phyloP scores from a whole-genome alignment of 2,113 vertebrate species.

The Eurypyga helias region DNA sequence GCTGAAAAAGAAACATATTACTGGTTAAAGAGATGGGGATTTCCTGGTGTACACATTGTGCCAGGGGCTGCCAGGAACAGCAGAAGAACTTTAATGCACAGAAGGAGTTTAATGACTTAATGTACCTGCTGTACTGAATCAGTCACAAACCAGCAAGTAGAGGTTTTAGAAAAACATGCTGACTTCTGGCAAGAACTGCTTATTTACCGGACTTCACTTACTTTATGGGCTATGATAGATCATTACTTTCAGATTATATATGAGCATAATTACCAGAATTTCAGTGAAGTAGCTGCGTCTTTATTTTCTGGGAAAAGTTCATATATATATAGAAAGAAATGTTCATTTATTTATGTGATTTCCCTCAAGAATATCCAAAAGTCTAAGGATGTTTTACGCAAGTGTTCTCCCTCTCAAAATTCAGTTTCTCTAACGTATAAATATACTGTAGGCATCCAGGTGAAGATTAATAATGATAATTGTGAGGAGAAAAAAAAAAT shows the following conservation, averaged over 20 bases:
- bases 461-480: background rate
- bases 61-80: background rate
- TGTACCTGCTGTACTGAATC: constrained; percentile 4
- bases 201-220: background rate
- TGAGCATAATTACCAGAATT: background rate
- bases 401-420: background rate
- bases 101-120: constrained; percentile 11
- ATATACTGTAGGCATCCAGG: background rate
- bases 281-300: background rate
- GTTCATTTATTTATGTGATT: background rate
- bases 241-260: background rate
- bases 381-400: background rate
- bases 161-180: background rate
- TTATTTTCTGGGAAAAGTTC: background rate
- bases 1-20: background rate
- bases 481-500: background rate
- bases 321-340: background rate
- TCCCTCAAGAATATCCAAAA: background rate
- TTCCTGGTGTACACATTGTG: background rate
- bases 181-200: background rate
- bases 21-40: background rate
- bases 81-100: background rate
- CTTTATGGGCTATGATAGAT: background rate
- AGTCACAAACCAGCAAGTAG: background rate
- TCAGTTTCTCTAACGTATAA: background rate